phyloP scores from a whole-genome alignment of 1,140 invertebrate species.

The Gryllus bimaculatus region DNA sequence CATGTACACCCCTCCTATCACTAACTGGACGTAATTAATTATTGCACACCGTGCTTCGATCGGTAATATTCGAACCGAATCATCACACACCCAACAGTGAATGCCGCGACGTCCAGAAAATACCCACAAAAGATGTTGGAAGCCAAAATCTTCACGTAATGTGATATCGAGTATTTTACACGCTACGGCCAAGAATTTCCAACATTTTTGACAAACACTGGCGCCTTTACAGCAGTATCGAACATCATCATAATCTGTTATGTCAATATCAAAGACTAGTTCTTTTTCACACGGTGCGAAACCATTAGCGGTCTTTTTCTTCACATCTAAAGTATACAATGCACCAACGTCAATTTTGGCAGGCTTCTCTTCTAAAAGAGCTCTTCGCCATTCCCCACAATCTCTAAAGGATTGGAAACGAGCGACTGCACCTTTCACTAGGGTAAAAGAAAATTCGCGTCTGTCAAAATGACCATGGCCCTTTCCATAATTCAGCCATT shows the following conservation, averaged over 20 bases:
- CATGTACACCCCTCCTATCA: slow-evolving; percentile 66
- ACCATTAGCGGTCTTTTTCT: slow-evolving; percentile 42
- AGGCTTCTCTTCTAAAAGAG: slow-evolving; percentile 69
- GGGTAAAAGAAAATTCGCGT: slow-evolving; percentile 93
- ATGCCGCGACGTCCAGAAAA: slow-evolving; percentile 94
- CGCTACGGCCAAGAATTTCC: slow-evolving; percentile 94
- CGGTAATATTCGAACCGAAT: slow-evolving; percentile 63
- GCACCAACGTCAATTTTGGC: slow-evolving; percentile 96
- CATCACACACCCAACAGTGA: slow-evolving; percentile 96
- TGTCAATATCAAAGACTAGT: slow-evolving; percentile 98
- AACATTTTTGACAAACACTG: slow-evolving; percentile 87
- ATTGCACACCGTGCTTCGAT: slow-evolving; percentile 53
- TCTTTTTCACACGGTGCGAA: slow-evolving; percentile 64
- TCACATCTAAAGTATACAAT: slow-evolving; percentile 64
- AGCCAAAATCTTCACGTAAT: slow-evolving; percentile 90
- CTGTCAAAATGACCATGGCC: slow-evolving; percentile 59
- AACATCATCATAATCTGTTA: slow-evolving; percentile 98
- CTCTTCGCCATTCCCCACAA: slow-evolving; percentile 68
- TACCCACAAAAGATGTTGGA: slow-evolving; percentile 84
- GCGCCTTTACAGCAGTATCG: slow-evolving; percentile 83
- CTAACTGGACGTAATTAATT: slow-evolving; percentile 79
- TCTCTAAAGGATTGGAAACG: slow-evolving; percentile 82
- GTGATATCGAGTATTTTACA: slow-evolving; percentile 81
- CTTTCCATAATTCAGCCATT: slow-evolving; percentile 81
- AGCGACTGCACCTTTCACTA: slow-evolving; percentile 88